Conservation (phyloP, 2,888 invertebrate species). For the Agrotis clavis region DNA sequence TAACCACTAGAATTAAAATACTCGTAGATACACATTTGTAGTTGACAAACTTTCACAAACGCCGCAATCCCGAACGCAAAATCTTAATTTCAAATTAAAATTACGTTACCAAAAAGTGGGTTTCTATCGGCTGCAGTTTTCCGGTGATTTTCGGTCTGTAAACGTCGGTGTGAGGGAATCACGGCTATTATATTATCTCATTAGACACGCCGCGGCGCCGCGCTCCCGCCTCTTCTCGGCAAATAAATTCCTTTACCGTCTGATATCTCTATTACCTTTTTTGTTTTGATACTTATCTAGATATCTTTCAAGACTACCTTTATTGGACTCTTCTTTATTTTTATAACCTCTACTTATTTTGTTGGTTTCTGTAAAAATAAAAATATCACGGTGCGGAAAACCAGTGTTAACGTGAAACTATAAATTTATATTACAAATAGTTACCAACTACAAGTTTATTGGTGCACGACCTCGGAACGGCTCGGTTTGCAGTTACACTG, state of each 20-base stretch:
- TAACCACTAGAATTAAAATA: background rate
- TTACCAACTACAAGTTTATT: slow-evolving; percentile 87
- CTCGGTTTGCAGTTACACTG: slow-evolving; percentile 80
- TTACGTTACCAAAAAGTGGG: slow-evolving; percentile 70
- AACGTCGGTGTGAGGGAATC: slow-evolving; percentile 85
- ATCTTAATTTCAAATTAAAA: slow-evolving; percentile 56
- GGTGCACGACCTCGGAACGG: slow-evolving; percentile 85
- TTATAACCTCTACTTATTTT: slow-evolving; percentile 32
- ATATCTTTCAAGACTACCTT: slow-evolving; percentile 42
- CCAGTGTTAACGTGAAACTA: slow-evolving; percentile 76
- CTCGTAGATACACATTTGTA: background rate
- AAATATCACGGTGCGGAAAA: slow-evolving; percentile 57
- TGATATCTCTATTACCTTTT: slow-evolving; percentile 83
- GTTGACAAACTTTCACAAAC: slow-evolving; percentile 16
- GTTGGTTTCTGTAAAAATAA: slow-evolving; percentile 2
- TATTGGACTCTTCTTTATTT: slow-evolving; percentile 41
- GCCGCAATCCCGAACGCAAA: slow-evolving; percentile 23
- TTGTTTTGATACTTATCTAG: slow-evolving; percentile 69
- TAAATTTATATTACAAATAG: slow-evolving; percentile 89
- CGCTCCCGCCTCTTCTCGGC: slow-evolving; percentile 81
- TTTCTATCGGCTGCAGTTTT: slow-evolving; percentile 84
- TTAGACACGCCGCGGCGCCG: slow-evolving; percentile 87
- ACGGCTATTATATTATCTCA: slow-evolving; percentile 90
- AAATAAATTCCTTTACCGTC: slow-evolving; percentile 86
- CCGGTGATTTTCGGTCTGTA: slow-evolving; percentile 86